A percentile compares a stretch with the other conserved stretches of the same genome.
Conservation (phyloP, 1,140 invertebrate genomes). For the Drosophila arawakana region DNA sequence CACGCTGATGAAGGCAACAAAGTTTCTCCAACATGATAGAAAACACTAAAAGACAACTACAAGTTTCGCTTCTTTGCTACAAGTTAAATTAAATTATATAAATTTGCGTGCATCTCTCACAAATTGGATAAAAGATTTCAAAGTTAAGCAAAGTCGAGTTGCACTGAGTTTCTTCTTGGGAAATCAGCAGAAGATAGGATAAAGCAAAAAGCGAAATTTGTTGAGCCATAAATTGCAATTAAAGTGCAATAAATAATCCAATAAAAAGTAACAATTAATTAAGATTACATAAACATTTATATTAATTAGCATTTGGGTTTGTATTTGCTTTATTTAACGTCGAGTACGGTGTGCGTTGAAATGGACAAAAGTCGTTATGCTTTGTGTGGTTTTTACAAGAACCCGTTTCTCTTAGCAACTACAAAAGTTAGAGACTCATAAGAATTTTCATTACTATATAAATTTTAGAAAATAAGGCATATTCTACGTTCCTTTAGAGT, state of each 20-base stretch:
- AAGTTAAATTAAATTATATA: constrained; percentile 22
- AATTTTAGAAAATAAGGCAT: too few relatives aligned
- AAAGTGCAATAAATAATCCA: background rate
- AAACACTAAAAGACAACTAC: background rate
- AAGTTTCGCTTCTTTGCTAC: constrained; percentile 13
- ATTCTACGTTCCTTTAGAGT: too few relatives aligned
- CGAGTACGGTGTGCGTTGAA: too few relatives aligned
- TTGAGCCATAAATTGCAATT: constrained; percentile 1
- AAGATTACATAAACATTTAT: background rate
- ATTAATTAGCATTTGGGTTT: too few relatives aligned
- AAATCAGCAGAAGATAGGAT: constrained; percentile 4
- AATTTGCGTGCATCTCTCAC: constrained; percentile 9
- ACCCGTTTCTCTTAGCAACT: too few relatives aligned
- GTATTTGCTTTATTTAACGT: too few relatives aligned
- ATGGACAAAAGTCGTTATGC: too few relatives aligned
- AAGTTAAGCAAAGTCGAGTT: background rate
- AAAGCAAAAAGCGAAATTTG: background rate
- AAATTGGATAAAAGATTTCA: background rate
- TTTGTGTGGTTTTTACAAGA: too few relatives aligned
- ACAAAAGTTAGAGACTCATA: too few relatives aligned
- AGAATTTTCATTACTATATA: too few relatives aligned
- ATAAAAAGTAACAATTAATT: background rate
- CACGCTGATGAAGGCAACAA: constrained; percentile 39
- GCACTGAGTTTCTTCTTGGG: background rate
- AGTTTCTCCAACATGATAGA: constrained; percentile 5